Conservation (phyloP, 2,113 vertebrate genomes). For the Nerophis ophidion region DNA sequence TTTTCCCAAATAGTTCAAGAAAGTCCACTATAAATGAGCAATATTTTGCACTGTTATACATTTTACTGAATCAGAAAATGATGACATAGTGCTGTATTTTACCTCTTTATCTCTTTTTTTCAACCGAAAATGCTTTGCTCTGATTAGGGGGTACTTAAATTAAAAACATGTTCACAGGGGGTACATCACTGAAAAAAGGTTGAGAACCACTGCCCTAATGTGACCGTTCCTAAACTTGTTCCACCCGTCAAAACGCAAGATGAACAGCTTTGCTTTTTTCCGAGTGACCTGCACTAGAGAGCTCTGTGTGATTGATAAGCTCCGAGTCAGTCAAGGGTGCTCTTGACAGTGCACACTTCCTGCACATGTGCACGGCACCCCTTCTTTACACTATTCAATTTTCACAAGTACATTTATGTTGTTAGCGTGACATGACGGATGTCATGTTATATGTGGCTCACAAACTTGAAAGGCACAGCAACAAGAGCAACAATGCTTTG, state of each 20-base stretch:
- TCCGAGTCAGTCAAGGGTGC: constrained; percentile 49
- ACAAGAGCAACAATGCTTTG: constrained; percentile 22
- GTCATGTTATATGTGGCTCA: constrained; percentile 17
- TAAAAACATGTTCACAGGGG: too few species aligned
- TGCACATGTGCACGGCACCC: not conserved
- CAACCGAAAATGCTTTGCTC: too few species aligned
- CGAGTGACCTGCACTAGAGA: constrained; percentile 16
- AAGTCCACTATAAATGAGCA: too few species aligned
- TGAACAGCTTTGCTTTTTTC: constrained; percentile 36
- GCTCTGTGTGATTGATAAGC: constrained; percentile 46
- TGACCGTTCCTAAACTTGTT: constrained; percentile 21
- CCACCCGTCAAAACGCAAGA: constrained; percentile 12
- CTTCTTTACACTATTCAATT: constrained; percentile 46
- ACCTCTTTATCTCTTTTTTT: too few species aligned
- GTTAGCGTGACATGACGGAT: constrained; percentile 55
- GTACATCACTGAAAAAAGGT: too few species aligned
- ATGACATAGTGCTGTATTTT: too few species aligned
- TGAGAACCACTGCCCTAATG: too few species aligned
- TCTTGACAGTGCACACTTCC: constrained; percentile 26
- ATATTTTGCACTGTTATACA: too few species aligned
- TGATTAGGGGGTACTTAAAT: too few species aligned
- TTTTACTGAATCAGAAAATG: too few species aligned
- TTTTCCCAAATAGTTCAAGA: too few species aligned
- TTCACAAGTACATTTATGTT: constrained; percentile 51
- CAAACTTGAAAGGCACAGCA: constrained; percentile 26